These are phyloP conservation scores for Alitta virens DNA, from an alignment of 2,888 invertebrate genomes.

Conservation along the genomic window DNA sequence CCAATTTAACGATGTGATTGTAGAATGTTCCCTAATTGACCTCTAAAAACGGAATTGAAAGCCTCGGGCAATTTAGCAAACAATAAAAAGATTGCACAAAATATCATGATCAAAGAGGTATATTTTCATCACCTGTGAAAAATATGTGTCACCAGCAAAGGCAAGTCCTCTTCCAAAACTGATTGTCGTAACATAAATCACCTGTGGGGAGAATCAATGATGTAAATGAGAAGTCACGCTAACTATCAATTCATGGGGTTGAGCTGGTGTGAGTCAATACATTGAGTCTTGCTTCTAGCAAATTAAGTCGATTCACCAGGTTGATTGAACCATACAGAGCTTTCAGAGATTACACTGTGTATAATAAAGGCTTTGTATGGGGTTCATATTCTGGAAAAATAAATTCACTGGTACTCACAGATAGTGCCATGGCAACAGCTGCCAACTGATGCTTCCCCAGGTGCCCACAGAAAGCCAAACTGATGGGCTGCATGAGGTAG, in stretches of 20 bases:
- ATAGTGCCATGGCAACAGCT: slow-evolving; percentile 32
- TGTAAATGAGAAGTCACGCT: not conserved
- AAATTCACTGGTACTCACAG: slow-evolving; percentile 23
- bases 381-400: too few relatives aligned
- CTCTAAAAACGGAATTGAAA: too few relatives aligned
- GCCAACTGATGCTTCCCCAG: slow-evolving; percentile 33
- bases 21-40: too few relatives aligned
- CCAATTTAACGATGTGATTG: too few relatives aligned
- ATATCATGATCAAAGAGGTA: too few relatives aligned
- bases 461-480: slow-evolving; percentile 35
- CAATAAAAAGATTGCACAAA: too few relatives aligned
- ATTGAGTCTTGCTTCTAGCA: not conserved
- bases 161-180: slow-evolving; percentile 33
- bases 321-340: too few relatives aligned
- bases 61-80: too few relatives aligned
- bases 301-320: not conserved
- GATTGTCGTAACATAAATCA: slow-evolving; percentile 32
- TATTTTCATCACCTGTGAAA: slow-evolving; percentile 29
- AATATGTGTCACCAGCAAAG: slow-evolving; percentile 35
- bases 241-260: not conserved
- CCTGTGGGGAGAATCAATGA: slow-evolving; percentile 15
- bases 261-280: not conserved
- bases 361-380: too few relatives aligned
- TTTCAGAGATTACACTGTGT: too few relatives aligned
- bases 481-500: slow-evolving; percentile 34